Evolutionary conservation across 1,140 invertebrate species (phyloP).

Genomic region (Caenorhabditis latens): DNA sequence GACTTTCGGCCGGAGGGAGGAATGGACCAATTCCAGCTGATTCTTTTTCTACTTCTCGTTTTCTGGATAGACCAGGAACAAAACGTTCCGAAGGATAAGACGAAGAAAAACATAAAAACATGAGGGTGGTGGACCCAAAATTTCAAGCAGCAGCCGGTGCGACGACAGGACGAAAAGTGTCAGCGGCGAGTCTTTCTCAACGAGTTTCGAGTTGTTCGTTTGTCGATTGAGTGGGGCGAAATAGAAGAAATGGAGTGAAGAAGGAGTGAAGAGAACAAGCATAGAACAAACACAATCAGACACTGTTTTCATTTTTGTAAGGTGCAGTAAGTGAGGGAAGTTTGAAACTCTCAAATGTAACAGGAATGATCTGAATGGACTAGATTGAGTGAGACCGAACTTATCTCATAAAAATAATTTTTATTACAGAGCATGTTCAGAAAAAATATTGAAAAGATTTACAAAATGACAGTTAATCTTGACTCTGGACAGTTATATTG

Average conservation of each 20-base stretch:
- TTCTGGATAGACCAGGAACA: slow-evolving; percentile 26
- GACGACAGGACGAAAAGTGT: slow-evolving; percentile 29
- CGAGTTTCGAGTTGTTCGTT: slow-evolving; percentile 28
- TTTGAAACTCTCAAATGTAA: too few relatives aligned
- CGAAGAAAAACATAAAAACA: slow-evolving; percentile 39
- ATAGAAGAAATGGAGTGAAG: slow-evolving; percentile 7
- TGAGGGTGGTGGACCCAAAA: slow-evolving; percentile 41
- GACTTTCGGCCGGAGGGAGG: slow-evolving; percentile 14
- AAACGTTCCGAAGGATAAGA: neutral
- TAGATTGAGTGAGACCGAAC: too few relatives aligned
- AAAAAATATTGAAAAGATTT: too few relatives aligned
- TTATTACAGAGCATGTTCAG: too few relatives aligned
- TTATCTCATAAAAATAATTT: too few relatives aligned
- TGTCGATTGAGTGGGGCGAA: slow-evolving; percentile 6
- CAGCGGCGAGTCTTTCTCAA: slow-evolving; percentile 47
- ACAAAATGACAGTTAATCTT: too few relatives aligned
- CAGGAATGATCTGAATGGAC: neutral
- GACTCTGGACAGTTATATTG: too few relatives aligned
- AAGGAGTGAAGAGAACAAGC: neutral
- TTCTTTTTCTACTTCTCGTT: neutral
- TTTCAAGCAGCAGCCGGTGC: slow-evolving; percentile 34
- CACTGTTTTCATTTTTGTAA: neutral
- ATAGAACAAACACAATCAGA: slow-evolving; percentile 27
- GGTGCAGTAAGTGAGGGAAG: neutral
- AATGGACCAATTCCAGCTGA: neutral